Base-by-base conservation (phyloP, 2,113 vertebrate genomes). In the Colistium nudipinnis region DNA sequence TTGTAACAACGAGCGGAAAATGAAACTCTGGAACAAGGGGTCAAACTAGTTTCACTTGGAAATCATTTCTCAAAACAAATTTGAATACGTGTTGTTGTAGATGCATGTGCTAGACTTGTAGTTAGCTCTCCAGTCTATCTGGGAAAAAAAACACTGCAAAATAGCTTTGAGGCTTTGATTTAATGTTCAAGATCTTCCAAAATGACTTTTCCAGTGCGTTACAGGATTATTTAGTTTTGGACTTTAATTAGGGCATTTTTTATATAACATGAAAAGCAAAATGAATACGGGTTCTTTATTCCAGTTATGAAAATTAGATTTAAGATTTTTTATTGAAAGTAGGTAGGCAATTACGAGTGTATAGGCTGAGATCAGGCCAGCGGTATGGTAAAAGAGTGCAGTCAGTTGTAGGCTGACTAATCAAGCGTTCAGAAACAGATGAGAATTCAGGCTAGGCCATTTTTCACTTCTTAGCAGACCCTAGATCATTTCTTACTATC, bases 401-500 rank as follows among this genome's bases (percentile, higher is more conserved):
- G 73, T 70, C 72, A 67, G 57, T 61, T 72, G 53, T 53, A 56
- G 62, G 52, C 70, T 77, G 70, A 74, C 53, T 73, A 80, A 81
- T 87, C 78, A 73, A 70, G 81, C 41, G 14, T 69, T 72, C 43
- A 73, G 70, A 83, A 69, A 61, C 20, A 56, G 43, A 77, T 84
- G 54, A 77, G 56, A 63, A 67, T 69, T 64, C 33, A 85, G 53
- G 77, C 62, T 8, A 36, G 54, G 62, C 56, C 59, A 78, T 83
- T 83, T 82, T 62, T 82, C 72, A 86, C 70, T 66, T 71, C 61
- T 59, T 74, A 75, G 49, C 59, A 59, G 53, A 70, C 64, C 45
- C 68, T 78, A 78, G 70, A 79, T 88, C 63, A 82, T 85, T 85
- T 84, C 62, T 74, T 81, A 76, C 80, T 76, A 78, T 83, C 70